These are phyloP conservation scores for Falcunculus frontatus DNA, from an alignment of 2,113 vertebrate genomes.

Conservation along the genomic window DNA sequence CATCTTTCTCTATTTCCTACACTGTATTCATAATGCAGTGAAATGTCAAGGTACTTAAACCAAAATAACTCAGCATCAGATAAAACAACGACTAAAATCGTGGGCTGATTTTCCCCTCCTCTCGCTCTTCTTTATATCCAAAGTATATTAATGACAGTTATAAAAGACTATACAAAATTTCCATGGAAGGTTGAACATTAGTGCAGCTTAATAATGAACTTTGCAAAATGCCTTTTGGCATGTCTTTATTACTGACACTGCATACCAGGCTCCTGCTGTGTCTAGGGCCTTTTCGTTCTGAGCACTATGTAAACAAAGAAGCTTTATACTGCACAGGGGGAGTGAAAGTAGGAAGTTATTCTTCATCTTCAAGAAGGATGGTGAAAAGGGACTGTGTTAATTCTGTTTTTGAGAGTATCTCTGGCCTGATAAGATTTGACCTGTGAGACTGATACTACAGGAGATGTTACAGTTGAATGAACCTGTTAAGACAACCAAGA, in stretches of 20 bases:
- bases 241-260: not conserved
- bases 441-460: not conserved
- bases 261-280: not conserved
- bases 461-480: not conserved
- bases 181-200: not conserved
- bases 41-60: slow-evolving; percentile 17
- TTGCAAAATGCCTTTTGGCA: not conserved
- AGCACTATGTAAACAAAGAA: not conserved
- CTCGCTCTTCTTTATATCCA: not conserved
- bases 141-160: not conserved
- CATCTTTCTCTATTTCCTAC: not conserved
- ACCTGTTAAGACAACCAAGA: not conserved
- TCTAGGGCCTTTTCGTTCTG: not conserved
- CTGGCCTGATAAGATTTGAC: not conserved
- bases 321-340: not conserved
- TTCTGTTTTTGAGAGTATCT: not conserved
- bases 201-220: not conserved
- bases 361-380: not conserved
- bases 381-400: not conserved
- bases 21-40: not conserved
- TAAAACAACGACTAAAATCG: not conserved
- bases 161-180: not conserved
- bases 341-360: not conserved
- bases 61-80: not conserved
- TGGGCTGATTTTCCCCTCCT: not conserved